These are phyloP conservation scores for Heliothis virescens DNA, from an alignment of 1,140 invertebrate genomes.

Conservation along the genomic window DNA sequence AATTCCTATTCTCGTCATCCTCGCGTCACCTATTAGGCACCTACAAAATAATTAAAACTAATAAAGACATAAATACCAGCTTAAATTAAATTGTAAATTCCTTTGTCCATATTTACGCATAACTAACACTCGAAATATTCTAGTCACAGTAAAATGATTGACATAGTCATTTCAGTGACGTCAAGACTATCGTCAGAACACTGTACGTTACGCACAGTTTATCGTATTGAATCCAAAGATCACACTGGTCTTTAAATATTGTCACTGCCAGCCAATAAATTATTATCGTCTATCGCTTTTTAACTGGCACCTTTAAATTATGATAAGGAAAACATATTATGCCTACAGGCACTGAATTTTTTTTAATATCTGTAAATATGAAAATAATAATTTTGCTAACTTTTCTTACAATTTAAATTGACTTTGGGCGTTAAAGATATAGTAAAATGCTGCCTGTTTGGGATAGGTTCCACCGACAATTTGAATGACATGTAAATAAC, in stretches of 20 bases:
- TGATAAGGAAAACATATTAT: background rate
- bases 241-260: background rate
- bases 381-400: no score
- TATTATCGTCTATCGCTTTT: background rate
- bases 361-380: no score
- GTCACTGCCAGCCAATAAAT: background rate
- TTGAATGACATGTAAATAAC: background rate
- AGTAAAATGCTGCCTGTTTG: conserved; percentile 37
- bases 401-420: background rate
- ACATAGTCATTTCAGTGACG: conserved; percentile 9
- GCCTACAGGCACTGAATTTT: no score
- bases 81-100: no score
- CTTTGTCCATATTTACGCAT: background rate
- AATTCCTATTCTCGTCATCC: no score
- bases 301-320: background rate
- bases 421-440: conserved; percentile 44
- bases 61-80: no score
- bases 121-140: background rate
- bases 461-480: conserved; percentile 34
- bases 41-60: no score
- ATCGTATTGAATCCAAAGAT: conserved; percentile 9
- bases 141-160: background rate
- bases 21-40: no score
- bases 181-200: background rate
- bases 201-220: background rate